Conservation (phyloP, 2,113 vertebrate genomes). For the Turnix velox region DNA sequence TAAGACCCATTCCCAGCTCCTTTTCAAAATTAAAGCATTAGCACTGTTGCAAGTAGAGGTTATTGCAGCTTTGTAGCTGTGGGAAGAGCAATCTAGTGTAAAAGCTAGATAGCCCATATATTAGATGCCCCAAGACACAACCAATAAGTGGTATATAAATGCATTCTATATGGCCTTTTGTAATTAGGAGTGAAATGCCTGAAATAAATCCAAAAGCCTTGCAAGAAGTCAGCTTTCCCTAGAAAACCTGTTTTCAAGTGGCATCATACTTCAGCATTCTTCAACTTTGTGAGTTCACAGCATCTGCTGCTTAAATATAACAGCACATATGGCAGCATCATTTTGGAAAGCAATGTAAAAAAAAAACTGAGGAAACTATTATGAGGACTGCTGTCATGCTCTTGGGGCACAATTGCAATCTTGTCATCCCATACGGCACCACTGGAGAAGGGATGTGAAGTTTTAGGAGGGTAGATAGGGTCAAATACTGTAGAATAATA, state of each 20-base stretch:
- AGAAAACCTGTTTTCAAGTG: slow-evolving; percentile 67
- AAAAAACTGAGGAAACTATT: slow-evolving; percentile 54
- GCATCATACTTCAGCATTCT: slow-evolving; percentile 59
- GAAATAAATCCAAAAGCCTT: slow-evolving; percentile 54
- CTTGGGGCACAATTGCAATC: slow-evolving; percentile 15
- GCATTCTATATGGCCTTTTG: slow-evolving; percentile 8
- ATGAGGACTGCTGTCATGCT: slow-evolving; percentile 26
- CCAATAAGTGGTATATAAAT: slow-evolving; percentile 20
- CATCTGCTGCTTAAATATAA: slow-evolving; percentile 74
- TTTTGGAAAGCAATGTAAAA: slow-evolving; percentile 59
- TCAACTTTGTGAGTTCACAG: slow-evolving; percentile 60
- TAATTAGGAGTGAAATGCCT: slow-evolving; percentile 56
- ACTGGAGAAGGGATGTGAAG: background rate
- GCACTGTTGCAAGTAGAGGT: background rate
- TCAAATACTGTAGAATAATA: slow-evolving; percentile 31
- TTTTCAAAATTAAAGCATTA: slow-evolving; percentile 38
- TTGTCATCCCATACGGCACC: slow-evolving; percentile 31
- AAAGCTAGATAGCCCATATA: slow-evolving; percentile 7
- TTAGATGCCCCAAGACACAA: slow-evolving; percentile 45
- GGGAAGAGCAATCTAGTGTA: slow-evolving; percentile 8
- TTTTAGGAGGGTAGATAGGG: background rate
- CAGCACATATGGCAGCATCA: slow-evolving; percentile 62
- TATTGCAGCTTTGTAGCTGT: background rate
- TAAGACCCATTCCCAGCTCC: background rate
- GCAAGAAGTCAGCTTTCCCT: slow-evolving; percentile 58